A percentile compares a stretch with the other conserved stretches of the same genome.
Evolutionary conservation across 2,113 vertebrate genomes (phyloP).

Genomic region (Diglossa brunneiventris): DNA sequence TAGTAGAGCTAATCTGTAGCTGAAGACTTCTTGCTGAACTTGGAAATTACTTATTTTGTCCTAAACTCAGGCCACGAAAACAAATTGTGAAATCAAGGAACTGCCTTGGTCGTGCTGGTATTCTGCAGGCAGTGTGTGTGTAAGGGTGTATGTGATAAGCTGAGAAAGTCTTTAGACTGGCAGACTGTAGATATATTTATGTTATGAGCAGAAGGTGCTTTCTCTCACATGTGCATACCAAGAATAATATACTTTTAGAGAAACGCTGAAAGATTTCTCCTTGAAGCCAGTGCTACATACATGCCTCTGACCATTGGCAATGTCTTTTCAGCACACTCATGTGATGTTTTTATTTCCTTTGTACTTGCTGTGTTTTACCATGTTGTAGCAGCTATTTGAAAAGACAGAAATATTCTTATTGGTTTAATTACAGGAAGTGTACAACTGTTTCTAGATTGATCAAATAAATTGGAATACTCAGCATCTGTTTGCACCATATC

Average conservation of each 20-base stretch:
- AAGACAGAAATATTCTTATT: neutral
- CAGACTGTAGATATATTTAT: neutral
- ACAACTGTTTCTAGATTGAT: neutral
- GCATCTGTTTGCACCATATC: neutral
- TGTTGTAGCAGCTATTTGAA: neutral
- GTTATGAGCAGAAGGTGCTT: neutral
- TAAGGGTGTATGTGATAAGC: neutral
- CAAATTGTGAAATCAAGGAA: neutral
- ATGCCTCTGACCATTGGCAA: neutral
- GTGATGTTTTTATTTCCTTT: neutral
- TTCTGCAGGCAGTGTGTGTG: neutral
- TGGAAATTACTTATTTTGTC: neutral
- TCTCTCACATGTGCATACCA: neutral
- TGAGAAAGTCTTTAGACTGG: neutral
- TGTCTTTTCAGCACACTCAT: neutral
- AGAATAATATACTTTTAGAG: neutral
- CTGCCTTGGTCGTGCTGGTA: neutral
- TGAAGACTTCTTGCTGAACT: neutral
- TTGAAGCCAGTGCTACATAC: neutral
- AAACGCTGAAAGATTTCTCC: neutral
- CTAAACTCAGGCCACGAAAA: neutral
- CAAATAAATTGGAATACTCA: neutral
- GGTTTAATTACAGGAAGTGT: neutral
- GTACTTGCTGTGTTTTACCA: neutral
- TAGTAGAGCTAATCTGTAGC: neutral